These are phyloP conservation scores for Lytechinus pictus DNA, from an alignment of 35 echinoderm and acorn worm species.

Conservation along the genomic window DNA sequence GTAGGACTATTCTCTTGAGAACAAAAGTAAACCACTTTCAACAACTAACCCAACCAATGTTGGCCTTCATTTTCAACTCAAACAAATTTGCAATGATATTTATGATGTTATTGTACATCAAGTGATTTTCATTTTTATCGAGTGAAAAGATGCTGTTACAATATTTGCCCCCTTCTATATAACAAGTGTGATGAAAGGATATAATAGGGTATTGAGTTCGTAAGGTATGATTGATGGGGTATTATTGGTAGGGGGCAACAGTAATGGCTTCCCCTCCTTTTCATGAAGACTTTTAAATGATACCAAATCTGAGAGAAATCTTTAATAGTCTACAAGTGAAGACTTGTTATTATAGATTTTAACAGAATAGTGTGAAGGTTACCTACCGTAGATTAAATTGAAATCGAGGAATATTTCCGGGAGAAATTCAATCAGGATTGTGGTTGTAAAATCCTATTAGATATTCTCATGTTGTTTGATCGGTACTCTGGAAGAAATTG, in stretches of 20 bases:
- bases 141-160: background rate
- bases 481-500: too few species aligned
- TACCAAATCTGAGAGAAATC: background rate
- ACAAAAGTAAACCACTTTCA: slow-evolving; percentile 3
- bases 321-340: background rate
- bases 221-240: background rate
- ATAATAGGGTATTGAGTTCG: background rate
- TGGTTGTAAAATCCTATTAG: too few species aligned
- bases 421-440: too few species aligned
- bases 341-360: background rate
- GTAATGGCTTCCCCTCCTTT: background rate
- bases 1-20: background rate
- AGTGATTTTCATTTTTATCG: background rate
- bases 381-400: background rate
- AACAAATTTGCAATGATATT: slow-evolving; percentile 1
- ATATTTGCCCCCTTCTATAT: background rate
- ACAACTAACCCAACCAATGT: background rate
- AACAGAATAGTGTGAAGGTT: background rate
- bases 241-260: background rate
- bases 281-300: background rate
- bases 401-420: background rate
- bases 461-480: too few species aligned
- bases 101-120: background rate
- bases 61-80: background rate
- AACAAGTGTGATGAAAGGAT: background rate